Conservation (phyloP, 1,140 invertebrate genomes). For the Ceratosolen fusciceps region DNA sequence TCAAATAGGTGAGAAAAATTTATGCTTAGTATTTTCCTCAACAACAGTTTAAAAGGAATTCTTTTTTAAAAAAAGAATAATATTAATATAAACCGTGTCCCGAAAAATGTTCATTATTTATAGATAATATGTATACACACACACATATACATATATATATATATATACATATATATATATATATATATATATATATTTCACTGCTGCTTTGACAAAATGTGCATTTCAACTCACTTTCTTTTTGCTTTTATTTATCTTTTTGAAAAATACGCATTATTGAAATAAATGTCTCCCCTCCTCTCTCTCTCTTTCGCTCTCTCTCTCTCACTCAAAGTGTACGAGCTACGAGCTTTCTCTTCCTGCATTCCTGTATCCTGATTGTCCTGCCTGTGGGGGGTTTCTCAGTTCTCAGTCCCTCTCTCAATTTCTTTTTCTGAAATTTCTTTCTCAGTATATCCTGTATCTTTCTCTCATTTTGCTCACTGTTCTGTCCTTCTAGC, state of each 20-base stretch:
- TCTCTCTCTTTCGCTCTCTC: too few relatives aligned
- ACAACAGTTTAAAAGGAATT: slow-evolving; percentile 8
- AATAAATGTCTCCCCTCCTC: slow-evolving; percentile 60
- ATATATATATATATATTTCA: neutral
- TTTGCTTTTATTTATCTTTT: slow-evolving; percentile 29
- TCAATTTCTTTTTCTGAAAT: slow-evolving; percentile 24
- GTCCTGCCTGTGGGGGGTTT: slow-evolving; percentile 58
- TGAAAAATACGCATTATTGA: slow-evolving; percentile 37
- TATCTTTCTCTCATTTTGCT: slow-evolving; percentile 34
- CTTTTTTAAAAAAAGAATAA: neutral
- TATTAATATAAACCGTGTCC: slow-evolving; percentile 8
- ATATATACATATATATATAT: neutral
- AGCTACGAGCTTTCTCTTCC: slow-evolving; percentile 59
- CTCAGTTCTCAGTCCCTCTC: slow-evolving; percentile 40
- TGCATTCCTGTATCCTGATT: slow-evolving; percentile 65
- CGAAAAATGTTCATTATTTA: neutral
- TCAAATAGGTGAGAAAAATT: slow-evolving; percentile 32
- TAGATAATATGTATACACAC: neutral
- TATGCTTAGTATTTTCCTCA: slow-evolving; percentile 7
- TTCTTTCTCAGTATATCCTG: slow-evolving; percentile 34
- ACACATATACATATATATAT: too few relatives aligned
- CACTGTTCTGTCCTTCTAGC: slow-evolving; percentile 67
- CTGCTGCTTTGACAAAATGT: slow-evolving; percentile 24
- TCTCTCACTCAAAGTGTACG: slow-evolving; percentile 5
- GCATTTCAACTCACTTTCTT: slow-evolving; percentile 36